These are phyloP conservation scores for Nudaria mundana DNA, from an alignment of 2,888 invertebrate species.

Conservation along the genomic window DNA sequence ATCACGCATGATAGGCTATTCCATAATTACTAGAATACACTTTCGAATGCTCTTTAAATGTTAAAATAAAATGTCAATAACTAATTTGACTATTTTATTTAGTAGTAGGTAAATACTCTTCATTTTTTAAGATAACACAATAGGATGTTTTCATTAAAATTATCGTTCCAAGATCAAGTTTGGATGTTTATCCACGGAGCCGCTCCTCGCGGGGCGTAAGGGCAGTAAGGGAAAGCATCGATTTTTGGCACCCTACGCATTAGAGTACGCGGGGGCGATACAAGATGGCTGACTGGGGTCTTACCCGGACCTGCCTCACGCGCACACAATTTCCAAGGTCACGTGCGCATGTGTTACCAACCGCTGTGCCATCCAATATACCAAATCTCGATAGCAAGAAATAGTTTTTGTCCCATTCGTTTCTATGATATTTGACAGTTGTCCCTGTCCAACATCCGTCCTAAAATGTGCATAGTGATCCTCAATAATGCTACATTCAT, in stretches of 20 bases:
- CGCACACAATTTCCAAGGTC: conserved; percentile 67
- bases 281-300: conserved; percentile 60
- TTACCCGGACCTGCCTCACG: conserved; percentile 73
- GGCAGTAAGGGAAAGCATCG: conserved; percentile 72
- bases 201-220: conserved; percentile 62
- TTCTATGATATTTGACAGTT: conserved; percentile 26
- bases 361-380: conserved; percentile 67
- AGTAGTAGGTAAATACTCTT: no score
- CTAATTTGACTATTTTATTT: no score
- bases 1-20: no score
- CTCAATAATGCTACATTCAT: conserved; percentile 51
- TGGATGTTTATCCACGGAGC: conserved; percentile 51
- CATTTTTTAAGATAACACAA: no score
- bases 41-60: no score
- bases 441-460: conserved; percentile 50
- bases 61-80: no score
- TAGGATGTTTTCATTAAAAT: conserved; percentile 9
- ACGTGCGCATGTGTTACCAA: conserved; percentile 60
- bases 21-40: no score
- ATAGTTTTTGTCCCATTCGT: conserved; percentile 47
- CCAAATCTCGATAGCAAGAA: conserved; percentile 61
- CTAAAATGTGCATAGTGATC: conserved; percentile 52
- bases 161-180: conserved; percentile 27
- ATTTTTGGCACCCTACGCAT: conserved; percentile 73
- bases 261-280: conserved; percentile 60